phyloP scores from a whole-genome alignment of 2,113 vertebrate genomes.

The Gymnobelideus leadbeateri region DNA sequence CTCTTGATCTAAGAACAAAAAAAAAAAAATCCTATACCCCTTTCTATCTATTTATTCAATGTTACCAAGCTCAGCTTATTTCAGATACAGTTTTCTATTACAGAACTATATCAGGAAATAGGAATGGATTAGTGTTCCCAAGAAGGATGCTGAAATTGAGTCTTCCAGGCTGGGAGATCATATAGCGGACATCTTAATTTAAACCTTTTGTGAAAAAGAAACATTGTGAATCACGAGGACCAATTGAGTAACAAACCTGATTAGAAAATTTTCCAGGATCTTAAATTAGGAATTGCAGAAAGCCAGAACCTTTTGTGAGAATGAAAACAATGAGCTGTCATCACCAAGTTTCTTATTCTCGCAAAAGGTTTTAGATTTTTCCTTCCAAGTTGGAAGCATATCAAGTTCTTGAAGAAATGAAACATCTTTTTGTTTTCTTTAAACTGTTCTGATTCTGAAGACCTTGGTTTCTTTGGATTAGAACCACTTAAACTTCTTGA shows the following conservation, averaged over 20 bases:
- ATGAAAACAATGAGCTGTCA: slow-evolving; percentile 36
- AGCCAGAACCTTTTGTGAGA: background rate
- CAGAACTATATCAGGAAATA: slow-evolving; percentile 11
- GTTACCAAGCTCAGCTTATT: background rate
- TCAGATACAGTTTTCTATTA: slow-evolving; percentile 13
- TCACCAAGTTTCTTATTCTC: slow-evolving; percentile 55
- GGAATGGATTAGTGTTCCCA: slow-evolving; percentile 3
- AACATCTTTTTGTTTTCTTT: slow-evolving; percentile 58
- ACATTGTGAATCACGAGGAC: slow-evolving; percentile 20
- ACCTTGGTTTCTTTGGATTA: slow-evolving; percentile 56
- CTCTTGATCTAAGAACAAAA: slow-evolving; percentile 15
- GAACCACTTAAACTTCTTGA: slow-evolving; percentile 66
- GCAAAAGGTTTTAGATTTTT: slow-evolving; percentile 65
- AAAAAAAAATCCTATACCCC: slow-evolving; percentile 22
- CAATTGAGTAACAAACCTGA: background rate
- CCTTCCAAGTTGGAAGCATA: slow-evolving; percentile 67
- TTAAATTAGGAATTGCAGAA: slow-evolving; percentile 36
- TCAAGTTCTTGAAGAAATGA: slow-evolving; percentile 62
- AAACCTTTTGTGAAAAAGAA: slow-evolving; percentile 13
- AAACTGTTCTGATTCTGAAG: slow-evolving; percentile 60
- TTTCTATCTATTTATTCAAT: slow-evolving; percentile 9
- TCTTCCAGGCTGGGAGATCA: background rate
- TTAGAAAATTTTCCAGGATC: slow-evolving; percentile 47
- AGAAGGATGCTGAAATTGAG: slow-evolving; percentile 42
- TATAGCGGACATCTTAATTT: background rate